Evolutionary conservation across 1,140 invertebrate genomes (phyloP).

Genomic region (Bombus balteatus): DNA sequence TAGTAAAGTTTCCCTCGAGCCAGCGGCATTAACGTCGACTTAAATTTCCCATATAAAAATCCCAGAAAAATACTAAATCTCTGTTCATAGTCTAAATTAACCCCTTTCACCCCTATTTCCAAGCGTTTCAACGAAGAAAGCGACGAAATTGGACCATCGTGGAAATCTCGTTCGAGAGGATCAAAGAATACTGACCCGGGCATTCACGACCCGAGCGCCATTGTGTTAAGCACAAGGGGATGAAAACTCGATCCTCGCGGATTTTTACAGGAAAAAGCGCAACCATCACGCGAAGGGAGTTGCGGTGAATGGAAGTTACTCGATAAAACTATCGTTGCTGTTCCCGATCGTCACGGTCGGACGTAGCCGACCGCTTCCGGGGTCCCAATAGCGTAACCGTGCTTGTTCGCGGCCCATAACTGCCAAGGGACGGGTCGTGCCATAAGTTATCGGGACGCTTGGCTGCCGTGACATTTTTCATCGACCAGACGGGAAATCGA

Average conservation of each 20-base stretch:
- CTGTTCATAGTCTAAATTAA: neutral
- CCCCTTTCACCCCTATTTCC: too few species aligned
- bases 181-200: neutral
- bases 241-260: conserved; percentile 45
- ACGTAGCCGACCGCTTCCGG: conserved; percentile 14
- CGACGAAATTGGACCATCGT: neutral
- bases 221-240: neutral
- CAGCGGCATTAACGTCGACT: neutral
- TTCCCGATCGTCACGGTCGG: conserved; percentile 37
- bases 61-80: neutral
- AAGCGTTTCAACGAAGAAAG: neutral
- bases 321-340: conserved; percentile 66
- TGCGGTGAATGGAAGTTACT: conserved; percentile 53
- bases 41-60: conserved; percentile 1
- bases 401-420: conserved; percentile 34
- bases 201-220: neutral
- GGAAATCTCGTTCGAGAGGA: neutral
- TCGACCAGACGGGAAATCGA: conserved; percentile 10
- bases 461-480: conserved; percentile 32
- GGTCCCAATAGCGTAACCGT: neutral
- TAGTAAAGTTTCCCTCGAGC: neutral
- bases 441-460: neutral
- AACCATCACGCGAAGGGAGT: conserved; percentile 31
- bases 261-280: neutral
- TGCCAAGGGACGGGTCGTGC: neutral